Evolutionary conservation across 2,888 invertebrate species (phyloP).

Genomic region (Autographa gamma): DNA sequence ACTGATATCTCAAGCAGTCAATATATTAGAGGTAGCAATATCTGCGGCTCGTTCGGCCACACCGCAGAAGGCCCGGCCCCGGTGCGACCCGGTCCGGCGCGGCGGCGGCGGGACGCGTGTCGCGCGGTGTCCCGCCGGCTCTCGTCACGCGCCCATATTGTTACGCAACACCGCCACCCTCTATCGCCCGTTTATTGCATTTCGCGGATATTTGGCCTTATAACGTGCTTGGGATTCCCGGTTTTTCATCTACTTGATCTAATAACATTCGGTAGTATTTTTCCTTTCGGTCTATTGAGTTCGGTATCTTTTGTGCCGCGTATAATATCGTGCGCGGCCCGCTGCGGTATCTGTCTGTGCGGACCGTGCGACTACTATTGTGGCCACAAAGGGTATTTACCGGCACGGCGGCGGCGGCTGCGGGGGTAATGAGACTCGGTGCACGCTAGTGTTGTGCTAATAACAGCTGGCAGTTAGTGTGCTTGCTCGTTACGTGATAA

Average conservation of each 20-base stretch:
- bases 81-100: neutral
- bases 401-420: neutral
- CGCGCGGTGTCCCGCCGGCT: neutral
- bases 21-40: slow-evolving; percentile 19
- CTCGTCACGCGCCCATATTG: slow-evolving; percentile 20
- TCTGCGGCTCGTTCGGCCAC: slow-evolving; percentile 7
- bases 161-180: slow-evolving; percentile 17
- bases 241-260: slow-evolving; percentile 31
- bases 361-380: slow-evolving; percentile 6
- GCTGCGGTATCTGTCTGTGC: slow-evolving; percentile 10
- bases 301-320: slow-evolving; percentile 29
- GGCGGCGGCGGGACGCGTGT: neutral
- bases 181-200: slow-evolving; percentile 50
- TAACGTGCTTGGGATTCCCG: slow-evolving; percentile 48
- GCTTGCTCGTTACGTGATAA: neutral
- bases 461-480: slow-evolving; percentile 10
- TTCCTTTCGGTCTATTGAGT: slow-evolving; percentile 23
- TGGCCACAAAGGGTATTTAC: slow-evolving; percentile 32
- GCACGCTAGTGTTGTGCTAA: slow-evolving; percentile 21
- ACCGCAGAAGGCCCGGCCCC: neutral
- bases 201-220: slow-evolving; percentile 52
- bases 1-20: slow-evolving; percentile 24
- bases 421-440: slow-evolving; percentile 26
- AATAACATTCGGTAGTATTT: slow-evolving; percentile 45
- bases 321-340: slow-evolving; percentile 11